Conservation (phyloP, 2,888 invertebrate species). For the Pachydiplax longipennis region DNA sequence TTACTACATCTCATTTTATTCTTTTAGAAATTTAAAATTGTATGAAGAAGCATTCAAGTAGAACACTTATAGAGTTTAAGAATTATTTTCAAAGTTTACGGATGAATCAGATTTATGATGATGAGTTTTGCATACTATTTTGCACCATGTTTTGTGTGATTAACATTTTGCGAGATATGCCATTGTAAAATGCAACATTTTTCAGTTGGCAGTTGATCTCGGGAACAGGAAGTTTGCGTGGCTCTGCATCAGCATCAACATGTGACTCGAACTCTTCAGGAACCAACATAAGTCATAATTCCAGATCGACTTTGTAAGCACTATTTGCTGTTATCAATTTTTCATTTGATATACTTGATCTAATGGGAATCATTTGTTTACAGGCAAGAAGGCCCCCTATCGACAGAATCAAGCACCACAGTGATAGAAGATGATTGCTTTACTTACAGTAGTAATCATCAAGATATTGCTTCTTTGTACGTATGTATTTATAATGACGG, state of each 20-base stretch:
- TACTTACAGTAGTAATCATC: slow-evolving; percentile 51
- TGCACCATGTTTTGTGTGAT: not conserved
- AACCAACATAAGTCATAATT: slow-evolving; percentile 53
- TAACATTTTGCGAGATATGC: not conserved
- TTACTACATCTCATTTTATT: too few relatives aligned
- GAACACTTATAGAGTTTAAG: too few relatives aligned
- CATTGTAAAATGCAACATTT: slow-evolving; percentile 28
- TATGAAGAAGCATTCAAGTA: too few relatives aligned
- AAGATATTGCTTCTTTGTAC: slow-evolving; percentile 54
- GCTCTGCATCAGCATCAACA: slow-evolving; percentile 60
- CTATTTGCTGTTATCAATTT: not conserved
- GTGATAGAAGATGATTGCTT: slow-evolving; percentile 60
- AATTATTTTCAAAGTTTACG: too few relatives aligned
- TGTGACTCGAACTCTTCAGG: slow-evolving; percentile 53
- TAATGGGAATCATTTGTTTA: slow-evolving; percentile 38
- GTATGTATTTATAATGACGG: slow-evolving; percentile 40
- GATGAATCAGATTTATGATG: too few relatives aligned
- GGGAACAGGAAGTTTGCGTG: slow-evolving; percentile 70
- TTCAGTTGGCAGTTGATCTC: slow-evolving; percentile 75
- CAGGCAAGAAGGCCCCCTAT: slow-evolving; percentile 57
- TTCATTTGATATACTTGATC: slow-evolving; percentile 49
- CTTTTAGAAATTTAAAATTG: too few relatives aligned
- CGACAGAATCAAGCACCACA: slow-evolving; percentile 61
- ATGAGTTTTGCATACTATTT: not conserved
- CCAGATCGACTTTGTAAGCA: slow-evolving; percentile 51